phyloP scores from a whole-genome alignment of 2,113 vertebrate genomes.

The Gymnocephalus cernua region DNA sequence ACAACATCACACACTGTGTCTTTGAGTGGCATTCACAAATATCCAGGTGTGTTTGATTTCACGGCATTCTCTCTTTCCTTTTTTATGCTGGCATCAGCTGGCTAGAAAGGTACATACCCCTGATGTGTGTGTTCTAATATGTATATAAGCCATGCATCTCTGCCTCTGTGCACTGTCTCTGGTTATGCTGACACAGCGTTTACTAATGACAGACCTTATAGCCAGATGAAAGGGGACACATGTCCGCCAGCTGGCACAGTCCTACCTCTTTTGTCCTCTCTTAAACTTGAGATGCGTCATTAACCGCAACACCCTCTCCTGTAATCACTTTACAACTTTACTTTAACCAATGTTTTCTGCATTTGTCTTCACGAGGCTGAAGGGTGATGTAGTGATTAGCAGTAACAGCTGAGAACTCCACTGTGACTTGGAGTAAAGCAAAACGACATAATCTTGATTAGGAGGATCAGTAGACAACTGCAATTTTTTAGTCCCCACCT shows the following conservation, averaged over 20 bases:
- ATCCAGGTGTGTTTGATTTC: constrained; percentile 44
- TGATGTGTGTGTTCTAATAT: constrained; percentile 33
- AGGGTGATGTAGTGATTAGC: not conserved
- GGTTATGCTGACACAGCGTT: constrained; percentile 51
- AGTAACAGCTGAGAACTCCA: not conserved
- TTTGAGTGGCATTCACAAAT: constrained; percentile 52
- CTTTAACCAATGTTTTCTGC: not conserved
- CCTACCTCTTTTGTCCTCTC: constrained; percentile 29
- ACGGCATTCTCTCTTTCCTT: constrained; percentile 18
- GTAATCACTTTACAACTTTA: constrained; percentile 8
- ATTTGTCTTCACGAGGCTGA: not conserved
- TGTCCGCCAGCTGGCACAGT: constrained; percentile 17
- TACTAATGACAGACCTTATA: constrained; percentile 44
- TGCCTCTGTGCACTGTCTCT: constrained; percentile 3
- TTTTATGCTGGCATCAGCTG: constrained; percentile 43
- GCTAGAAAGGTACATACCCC: not conserved
- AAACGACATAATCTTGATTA: not conserved
- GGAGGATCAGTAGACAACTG: not conserved
- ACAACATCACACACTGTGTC: constrained; percentile 46
- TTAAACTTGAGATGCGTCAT: constrained; percentile 27
- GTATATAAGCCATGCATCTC: constrained; percentile 5
- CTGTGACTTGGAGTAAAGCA: not conserved
- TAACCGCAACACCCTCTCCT: constrained; percentile 7
- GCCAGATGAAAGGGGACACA: constrained; percentile 36
- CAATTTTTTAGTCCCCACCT: not conserved